Evolutionary conservation across 2,888 invertebrate genomes (phyloP), one percentile per base, ranked within the genome.

Genomic region (Sinelater perroti): DNA sequence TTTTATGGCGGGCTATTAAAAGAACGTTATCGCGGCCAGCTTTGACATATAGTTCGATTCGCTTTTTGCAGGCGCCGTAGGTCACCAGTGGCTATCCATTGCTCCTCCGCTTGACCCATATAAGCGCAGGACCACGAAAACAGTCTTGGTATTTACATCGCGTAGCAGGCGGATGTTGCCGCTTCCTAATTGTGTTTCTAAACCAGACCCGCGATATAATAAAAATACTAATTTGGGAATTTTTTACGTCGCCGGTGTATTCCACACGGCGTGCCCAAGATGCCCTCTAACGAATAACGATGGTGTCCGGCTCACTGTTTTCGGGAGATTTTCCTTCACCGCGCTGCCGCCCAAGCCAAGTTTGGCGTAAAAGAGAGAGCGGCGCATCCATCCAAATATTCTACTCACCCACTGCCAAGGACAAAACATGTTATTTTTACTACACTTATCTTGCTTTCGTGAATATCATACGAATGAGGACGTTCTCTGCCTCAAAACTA

Each of bases 381-480:
- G n/a, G n/a, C n/a, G n/a, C n/a, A n/a, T n/a, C n/a, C n/a, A n/a
- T n/a, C n/a, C n/a, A n/a, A n/a, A n/a, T n/a, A n/a, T n/a, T n/a
- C n/a, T n/a, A n/a, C n/a, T n/a, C n/a, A 35, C 24, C 20, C 30
- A 45, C 26, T 45, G 45, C 30, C 45, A 45, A 45, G 45, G 45
- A 28, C 45, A 45, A 45, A 45, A 40, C 28, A 28, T 13, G n/a
- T 16, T 44, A 45, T 45, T 45, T 45, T 45, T 45, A 31, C 16
- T 45, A 45, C 30, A 17, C 45, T 45, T 45, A 45, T 45, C 45
- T 45, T 45, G 45, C 30, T 45, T 45, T 45, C 31, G 45, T 45
- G 45, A 18, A 45, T 31, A 7, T 45, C 11, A 16, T 28, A 45
- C 26, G 28, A 26, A 30, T 45, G 30, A n/a, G n/a, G n/a, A n/a